Base-by-base conservation (phyloP, 2,113 vertebrate species). In the Microtus montanus region DNA sequence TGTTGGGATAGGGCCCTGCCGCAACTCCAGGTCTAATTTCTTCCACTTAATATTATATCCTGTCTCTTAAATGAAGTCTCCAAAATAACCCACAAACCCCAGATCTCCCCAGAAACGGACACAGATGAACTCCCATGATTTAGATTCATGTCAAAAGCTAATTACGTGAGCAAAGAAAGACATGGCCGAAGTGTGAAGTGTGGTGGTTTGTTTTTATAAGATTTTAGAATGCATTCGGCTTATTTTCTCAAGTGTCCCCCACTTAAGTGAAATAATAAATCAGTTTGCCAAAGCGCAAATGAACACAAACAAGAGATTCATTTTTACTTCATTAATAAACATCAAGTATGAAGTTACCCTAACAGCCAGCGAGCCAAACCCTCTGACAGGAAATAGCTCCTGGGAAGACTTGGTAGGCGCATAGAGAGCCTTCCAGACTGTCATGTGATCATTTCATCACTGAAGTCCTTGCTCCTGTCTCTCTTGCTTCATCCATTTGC, bases 221-320 rank as follows among this genome's bases (percentile, higher is more conserved):
- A 61, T 35, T 78, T 92, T 74, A 86, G 93, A 44, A 83, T 73
- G 38, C 92, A 95, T 79, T 93, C n/a, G 19, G n/a, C 66, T 94
- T 92, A 61, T 96, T 96, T 97, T 93, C 82, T 93, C 77, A 95
- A 86, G 77, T 47, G 47, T 89, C 80, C 49, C 12, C 78, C 82
- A 87, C 93, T 94, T 96, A 92, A 54, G 68, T 93, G 83, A 94
- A 95, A 92, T 85, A 89, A 98, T 90, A 96, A 93, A 70, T 89
- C 88, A 74, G 63, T 87, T 91, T 94, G n/a, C 91, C 95, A 89
- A 94, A 90, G 80, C 54, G 54, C 63, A 83, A 96, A 52, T 84
- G 95, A 94, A 83, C 35, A 89, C 66, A 85, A 96, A 93, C n/a
- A 96, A 52, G 41, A 89, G 95, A 83, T 79, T 89, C 63, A 58